Evolutionary conservation across 2,888 invertebrate genomes (phyloP).

Genomic region (Lasioglossum villosulum): DNA sequence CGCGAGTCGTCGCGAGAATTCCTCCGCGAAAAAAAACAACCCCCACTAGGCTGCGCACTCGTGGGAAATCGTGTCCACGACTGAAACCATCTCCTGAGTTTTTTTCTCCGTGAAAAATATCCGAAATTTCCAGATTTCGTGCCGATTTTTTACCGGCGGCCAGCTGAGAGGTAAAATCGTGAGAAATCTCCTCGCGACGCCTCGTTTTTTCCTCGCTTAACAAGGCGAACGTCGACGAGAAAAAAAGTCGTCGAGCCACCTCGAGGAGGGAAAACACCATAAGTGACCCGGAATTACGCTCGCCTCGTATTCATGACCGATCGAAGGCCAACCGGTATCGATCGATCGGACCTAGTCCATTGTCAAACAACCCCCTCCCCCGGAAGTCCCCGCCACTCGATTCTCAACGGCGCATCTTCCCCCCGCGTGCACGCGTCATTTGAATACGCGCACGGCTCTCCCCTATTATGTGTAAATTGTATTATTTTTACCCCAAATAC

Average conservation of each 20-base stretch:
- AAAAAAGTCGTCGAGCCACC: slow-evolving; percentile 11
- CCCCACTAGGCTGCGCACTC: slow-evolving; percentile 18
- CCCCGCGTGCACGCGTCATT: slow-evolving; percentile 75
- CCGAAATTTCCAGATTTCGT: slow-evolving; percentile 45
- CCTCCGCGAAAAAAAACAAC: slow-evolving; percentile 18
- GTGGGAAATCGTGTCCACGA: slow-evolving; percentile 58
- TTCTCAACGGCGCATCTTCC: slow-evolving; percentile 59
- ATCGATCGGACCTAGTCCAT: slow-evolving; percentile 66
- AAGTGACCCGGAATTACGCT: slow-evolving; percentile 69
- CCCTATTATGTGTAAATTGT: slow-evolving; percentile 84
- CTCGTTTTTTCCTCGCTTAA: slow-evolving; percentile 46
- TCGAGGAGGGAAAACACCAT: slow-evolving; percentile 55
- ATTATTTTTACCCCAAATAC: slow-evolving; percentile 85
- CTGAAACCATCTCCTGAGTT: not conserved
- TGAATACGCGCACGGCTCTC: slow-evolving; percentile 76
- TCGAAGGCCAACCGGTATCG: slow-evolving; percentile 74
- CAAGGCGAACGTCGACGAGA: slow-evolving; percentile 18
- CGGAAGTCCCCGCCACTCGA: not conserved
- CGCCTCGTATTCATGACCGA: slow-evolving; percentile 75
- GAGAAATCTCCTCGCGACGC: slow-evolving; percentile 57
- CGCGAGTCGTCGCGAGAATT: slow-evolving; percentile 23
- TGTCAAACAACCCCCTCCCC: slow-evolving; percentile 44
- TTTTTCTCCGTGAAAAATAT: slow-evolving; percentile 32
- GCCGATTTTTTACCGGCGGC: slow-evolving; percentile 50
- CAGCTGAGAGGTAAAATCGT: slow-evolving; percentile 71